Evolutionary conservation across 2,797 vertebrate species (phyloP), one percentile per base, ranked within the genome.

Genomic region (Pterois miles): DNA sequence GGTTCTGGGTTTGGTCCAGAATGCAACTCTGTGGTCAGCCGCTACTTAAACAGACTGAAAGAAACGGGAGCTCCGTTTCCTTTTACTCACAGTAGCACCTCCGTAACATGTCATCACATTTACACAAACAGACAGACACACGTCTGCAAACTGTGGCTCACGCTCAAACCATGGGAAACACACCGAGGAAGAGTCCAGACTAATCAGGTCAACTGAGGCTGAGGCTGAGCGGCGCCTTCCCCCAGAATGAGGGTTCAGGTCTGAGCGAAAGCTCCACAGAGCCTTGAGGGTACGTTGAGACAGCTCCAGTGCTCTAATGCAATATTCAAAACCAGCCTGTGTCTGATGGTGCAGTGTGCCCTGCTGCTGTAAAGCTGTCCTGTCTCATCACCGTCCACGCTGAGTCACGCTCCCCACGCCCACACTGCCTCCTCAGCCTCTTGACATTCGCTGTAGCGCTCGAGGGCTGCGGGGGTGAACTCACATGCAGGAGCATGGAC

Each of bases 301-400:
- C 56, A 59, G 75, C 76, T 78, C 40, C 74, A 71, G 29, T 40
- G 46, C 74, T 89, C 78, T 88, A 86, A 93, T 92, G 90, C 89
- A 93, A 92, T 91, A 94, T 93, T 93, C 77, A 93, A 81, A 91
- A 80, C 71, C 31, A 75, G 87, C 64, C 85, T 79, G 78, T 33
- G 67, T 86, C 38, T 80, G 88, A 80, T 84, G 80, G 74, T 71
- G 78, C 81, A 79, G 62, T 58, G 54, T 86, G 87, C 87, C 74
- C 82, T 27, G 27, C 83, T 71, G 71, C 80, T 83, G 77, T 77
- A 76, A 82, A 85, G 74, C 91, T 91, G 93, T 94, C 93, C 76
- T 65, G 72, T 88, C 77, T 76, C 71, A 92, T 94, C 80, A 91
- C 60, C 34, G 68, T 94, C 89, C 77, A 65, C 38, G n/a, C 82